Conservation (phyloP, 2,888 invertebrate genomes). For the Aspidiotus rigidus region DNA sequence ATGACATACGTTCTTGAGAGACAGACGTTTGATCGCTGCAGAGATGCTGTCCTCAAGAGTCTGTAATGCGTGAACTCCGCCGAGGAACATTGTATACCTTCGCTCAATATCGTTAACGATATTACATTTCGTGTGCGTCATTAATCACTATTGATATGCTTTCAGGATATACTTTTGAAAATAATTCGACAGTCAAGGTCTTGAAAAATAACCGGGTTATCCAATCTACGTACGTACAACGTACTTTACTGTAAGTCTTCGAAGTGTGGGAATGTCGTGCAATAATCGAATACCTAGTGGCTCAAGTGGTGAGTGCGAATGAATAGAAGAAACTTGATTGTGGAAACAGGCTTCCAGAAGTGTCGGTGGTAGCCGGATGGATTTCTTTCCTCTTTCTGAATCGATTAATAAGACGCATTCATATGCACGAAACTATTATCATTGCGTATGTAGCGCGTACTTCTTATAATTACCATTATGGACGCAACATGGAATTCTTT, state of each 20-base stretch:
- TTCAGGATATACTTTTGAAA: background rate
- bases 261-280: background rate
- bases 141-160: background rate
- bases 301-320: background rate
- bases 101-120: conserved; percentile 1
- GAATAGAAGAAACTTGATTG: background rate
- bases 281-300: background rate
- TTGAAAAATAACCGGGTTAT: conserved; percentile 4
- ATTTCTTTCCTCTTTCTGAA: background rate
- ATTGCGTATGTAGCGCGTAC: background rate
- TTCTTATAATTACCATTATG: background rate
- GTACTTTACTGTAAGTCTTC: background rate
- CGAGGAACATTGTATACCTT: too few relatives aligned
- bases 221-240: background rate
- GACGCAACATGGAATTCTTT: background rate
- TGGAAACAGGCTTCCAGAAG: background rate
- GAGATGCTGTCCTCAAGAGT: too few relatives aligned
- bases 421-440: background rate
- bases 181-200: conserved; percentile 4
- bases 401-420: background rate
- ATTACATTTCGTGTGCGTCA: conserved; percentile 2
- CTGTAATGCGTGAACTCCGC: too few relatives aligned
- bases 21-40: too few relatives aligned
- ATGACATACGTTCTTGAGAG: too few relatives aligned
- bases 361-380: background rate